Evolutionary conservation across 2,888 invertebrate species (phyloP).

Genomic region (Diloba caeruleocephala): DNA sequence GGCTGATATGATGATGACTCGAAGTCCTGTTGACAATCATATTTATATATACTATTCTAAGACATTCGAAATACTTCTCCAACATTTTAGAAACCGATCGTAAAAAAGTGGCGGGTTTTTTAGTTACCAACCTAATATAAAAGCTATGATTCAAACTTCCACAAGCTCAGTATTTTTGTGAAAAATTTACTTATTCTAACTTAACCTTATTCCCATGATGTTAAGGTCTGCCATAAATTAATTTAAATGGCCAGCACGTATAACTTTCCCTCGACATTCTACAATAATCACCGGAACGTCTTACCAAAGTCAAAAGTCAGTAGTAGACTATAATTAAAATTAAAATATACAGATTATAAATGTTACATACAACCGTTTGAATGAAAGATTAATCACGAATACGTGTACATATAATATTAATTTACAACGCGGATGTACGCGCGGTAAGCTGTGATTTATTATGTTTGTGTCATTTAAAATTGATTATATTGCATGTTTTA

Average conservation of each 20-base stretch:
- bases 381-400: conserved; percentile 33
- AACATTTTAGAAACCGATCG: no score
- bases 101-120: no score
- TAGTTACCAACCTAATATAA: no score
- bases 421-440: conserved; percentile 49
- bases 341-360: conserved; percentile 26
- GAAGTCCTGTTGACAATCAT: no score
- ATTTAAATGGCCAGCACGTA: conserved; percentile 23
- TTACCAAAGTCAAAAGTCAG: conserved; percentile 10
- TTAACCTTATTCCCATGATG: conserved; percentile 25
- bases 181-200: no score
- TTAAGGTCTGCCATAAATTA: conserved; percentile 18
- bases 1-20: no score
- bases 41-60: no score
- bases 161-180: no score
- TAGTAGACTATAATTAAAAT: conserved; percentile 11
- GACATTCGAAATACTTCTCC: no score
- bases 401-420: conserved; percentile 36
- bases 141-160: no score
- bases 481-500: conserved; percentile 43
- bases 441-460: conserved; percentile 50
- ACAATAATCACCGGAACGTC: conserved; percentile 1
- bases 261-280: conserved; percentile 34
- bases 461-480: conserved; percentile 33
- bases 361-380: conserved; percentile 13